Conservation (phyloP, 2,888 invertebrate genomes). For the Thera obeliscata region DNA sequence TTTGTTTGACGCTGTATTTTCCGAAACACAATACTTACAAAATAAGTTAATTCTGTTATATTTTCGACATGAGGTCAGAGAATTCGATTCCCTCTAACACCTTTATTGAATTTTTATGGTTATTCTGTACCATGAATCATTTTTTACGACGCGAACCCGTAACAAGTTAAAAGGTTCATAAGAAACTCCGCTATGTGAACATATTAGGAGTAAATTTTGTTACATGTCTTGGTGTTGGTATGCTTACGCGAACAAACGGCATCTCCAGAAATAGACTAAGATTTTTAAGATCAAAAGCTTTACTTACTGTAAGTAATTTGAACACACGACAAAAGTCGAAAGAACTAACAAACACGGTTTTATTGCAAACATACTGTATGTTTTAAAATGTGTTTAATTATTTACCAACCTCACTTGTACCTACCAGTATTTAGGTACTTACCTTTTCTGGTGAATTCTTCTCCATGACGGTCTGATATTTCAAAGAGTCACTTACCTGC, state of each 20-base stretch:
- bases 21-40: constrained; percentile 1
- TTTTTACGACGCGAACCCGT: constrained; percentile 57
- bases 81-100: constrained; percentile 54
- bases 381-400: not conserved
- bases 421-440: not conserved
- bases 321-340: not conserved
- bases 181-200: constrained; percentile 35
- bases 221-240: constrained; percentile 19
- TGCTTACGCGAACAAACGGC: constrained; percentile 9
- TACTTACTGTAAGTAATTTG: not conserved
- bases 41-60: constrained; percentile 29
- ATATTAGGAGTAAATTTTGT: constrained; percentile 28
- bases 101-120: constrained; percentile 67
- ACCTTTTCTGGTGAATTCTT: constrained; percentile 11
- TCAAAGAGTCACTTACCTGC: constrained; percentile 23
- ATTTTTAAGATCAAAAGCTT: constrained; percentile 21
- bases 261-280: constrained; percentile 15
- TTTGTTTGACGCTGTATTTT: not conserved
- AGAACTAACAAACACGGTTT: not conserved
- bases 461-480: not conserved
- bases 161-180: constrained; percentile 48
- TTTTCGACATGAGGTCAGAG: constrained; percentile 43
- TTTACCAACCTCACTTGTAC: not conserved
- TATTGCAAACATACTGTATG: not conserved
- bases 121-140: constrained; percentile 60